These are phyloP conservation scores for Scytalopus superciliaris DNA, from an alignment of 2,113 vertebrate genomes.

Conservation along the genomic window DNA sequence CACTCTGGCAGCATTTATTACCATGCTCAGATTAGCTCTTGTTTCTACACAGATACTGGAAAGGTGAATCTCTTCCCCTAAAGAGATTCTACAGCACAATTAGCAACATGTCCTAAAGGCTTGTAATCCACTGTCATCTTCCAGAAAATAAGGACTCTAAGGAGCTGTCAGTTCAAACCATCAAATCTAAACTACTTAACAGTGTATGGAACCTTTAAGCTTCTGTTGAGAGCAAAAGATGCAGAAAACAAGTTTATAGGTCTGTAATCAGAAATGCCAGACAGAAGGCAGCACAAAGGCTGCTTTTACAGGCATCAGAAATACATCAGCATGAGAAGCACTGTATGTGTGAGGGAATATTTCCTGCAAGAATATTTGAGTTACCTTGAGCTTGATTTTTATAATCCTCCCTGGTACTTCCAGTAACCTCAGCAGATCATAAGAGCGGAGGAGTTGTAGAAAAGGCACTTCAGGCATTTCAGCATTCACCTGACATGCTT, in stretches of 20 bases:
- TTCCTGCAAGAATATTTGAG: not conserved
- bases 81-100: not conserved
- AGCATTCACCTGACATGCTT: not conserved
- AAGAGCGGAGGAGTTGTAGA: not conserved
- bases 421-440: not conserved
- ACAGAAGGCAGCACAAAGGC: not conserved
- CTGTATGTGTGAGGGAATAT: fast-evolving
- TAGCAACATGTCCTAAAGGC: not conserved
- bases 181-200: not conserved
- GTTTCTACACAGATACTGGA: not conserved
- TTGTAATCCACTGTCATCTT: not conserved
- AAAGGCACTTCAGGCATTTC: not conserved
- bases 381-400: not conserved
- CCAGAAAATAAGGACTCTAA: not conserved
- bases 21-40: not conserved
- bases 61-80: not conserved
- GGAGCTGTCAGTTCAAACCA: not conserved
- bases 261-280: not conserved
- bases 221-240: not conserved
- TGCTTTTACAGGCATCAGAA: not conserved
- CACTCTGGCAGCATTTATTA: not conserved
- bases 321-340: not conserved
- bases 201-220: not conserved
- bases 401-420: not conserved
- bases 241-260: not conserved